phyloP scores from a whole-genome alignment of 2,888 invertebrate genomes.

The Ganaspis brasiliensis region DNA sequence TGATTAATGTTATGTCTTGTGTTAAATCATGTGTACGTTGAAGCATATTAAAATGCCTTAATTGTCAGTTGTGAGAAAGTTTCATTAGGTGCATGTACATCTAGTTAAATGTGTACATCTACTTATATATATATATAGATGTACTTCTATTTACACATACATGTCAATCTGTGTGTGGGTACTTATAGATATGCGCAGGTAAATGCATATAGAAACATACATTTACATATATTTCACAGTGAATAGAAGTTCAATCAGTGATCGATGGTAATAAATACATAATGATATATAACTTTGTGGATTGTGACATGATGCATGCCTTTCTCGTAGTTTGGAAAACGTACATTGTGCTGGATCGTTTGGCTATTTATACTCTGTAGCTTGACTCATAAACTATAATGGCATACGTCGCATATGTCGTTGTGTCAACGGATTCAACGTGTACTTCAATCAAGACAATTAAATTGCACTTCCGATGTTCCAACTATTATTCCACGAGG shows the following conservation, averaged over 20 bases:
- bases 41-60: not conserved
- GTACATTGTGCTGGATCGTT: not conserved
- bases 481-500: conserved; percentile 6
- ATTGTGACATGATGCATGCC: conserved; percentile 16
- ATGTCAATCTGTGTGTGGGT: not conserved
- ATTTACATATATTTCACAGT: conserved; percentile 4
- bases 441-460: conserved; percentile 29
- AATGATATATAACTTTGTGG: conserved; percentile 14
- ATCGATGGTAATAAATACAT: conserved; percentile 46
- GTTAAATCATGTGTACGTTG: not conserved
- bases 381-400: conserved; percentile 26
- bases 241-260: conserved; percentile 47
- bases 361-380: conserved; percentile 13
- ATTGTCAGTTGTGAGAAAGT: conserved; percentile 46
- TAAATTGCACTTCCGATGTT: conserved; percentile 22
- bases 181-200: not conserved
- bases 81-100: too few relatives aligned
- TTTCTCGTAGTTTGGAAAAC: conserved; percentile 33
- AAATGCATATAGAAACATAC: not conserved
- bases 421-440: conserved; percentile 26
- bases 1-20: not conserved
- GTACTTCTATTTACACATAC: too few relatives aligned
- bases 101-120: too few relatives aligned
- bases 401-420: conserved; percentile 16
- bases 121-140: too few relatives aligned